Evolutionary conservation across 2,113 vertebrate genomes (phyloP).

Genomic region (Eurypyga helias): DNA sequence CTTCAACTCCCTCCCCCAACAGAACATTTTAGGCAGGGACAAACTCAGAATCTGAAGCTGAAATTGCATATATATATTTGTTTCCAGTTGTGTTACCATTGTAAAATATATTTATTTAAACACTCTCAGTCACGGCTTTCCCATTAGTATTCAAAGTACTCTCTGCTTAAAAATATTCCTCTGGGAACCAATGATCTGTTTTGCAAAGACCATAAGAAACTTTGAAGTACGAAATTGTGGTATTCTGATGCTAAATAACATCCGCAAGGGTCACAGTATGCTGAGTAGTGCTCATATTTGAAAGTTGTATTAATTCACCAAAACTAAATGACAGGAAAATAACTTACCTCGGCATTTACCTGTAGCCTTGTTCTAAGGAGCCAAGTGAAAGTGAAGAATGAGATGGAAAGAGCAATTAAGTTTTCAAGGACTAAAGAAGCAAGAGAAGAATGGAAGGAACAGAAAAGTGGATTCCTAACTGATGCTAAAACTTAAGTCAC

Average conservation of each 20-base stretch:
- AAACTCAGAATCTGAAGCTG: neutral
- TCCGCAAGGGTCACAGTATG: neutral
- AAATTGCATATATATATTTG: neutral
- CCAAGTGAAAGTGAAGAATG: neutral
- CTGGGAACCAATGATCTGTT: neutral
- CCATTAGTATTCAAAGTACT: neutral
- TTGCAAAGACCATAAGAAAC: neutral
- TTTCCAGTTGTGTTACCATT: neutral
- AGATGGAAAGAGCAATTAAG: neutral
- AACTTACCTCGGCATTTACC: neutral
- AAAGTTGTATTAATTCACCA: neutral
- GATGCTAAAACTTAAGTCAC: neutral
- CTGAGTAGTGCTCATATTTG: neutral
- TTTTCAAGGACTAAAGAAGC: neutral
- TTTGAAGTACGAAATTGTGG: neutral
- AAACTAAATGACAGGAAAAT: neutral
- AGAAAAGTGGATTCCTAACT: neutral
- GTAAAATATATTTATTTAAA: neutral
- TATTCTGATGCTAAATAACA: neutral
- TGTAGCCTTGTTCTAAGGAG: neutral
- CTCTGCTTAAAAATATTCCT: neutral
- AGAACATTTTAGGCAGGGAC: neutral
- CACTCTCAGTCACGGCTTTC: neutral
- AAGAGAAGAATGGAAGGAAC: neutral
- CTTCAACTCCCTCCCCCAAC: fast-evolving